Evolutionary conservation across 2,113 vertebrate genomes (phyloP).

Genomic region (Neogale vison): DNA sequence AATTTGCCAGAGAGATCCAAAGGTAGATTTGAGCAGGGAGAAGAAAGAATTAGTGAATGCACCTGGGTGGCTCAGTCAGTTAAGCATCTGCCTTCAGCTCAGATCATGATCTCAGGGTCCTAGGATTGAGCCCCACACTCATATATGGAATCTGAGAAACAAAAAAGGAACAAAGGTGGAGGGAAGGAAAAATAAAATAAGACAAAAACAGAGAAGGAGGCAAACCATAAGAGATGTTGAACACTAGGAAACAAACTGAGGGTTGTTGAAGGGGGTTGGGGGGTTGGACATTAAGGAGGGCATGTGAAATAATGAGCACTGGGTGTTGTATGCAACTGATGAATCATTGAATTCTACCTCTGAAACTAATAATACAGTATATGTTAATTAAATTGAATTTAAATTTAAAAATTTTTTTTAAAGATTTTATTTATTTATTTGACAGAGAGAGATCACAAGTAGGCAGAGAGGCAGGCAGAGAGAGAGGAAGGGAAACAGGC

Average conservation of each 20-base stretch:
- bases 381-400: not conserved
- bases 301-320: not conserved
- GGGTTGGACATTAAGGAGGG: not conserved
- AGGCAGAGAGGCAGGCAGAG: no score
- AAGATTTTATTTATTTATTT: no score
- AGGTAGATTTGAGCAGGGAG: not conserved
- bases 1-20: not conserved
- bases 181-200: not conserved
- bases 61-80: not conserved
- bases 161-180: not conserved
- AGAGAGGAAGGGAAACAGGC: no score
- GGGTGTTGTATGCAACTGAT: not conserved
- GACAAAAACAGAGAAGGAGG: not conserved
- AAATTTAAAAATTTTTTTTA: not conserved
- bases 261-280: not conserved
- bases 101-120: not conserved
- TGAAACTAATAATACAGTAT: not conserved
- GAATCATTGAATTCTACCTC: not conserved
- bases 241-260: not conserved
- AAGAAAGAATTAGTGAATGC: not conserved
- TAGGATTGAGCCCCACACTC: not conserved
- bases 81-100: not conserved
- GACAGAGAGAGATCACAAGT: no score
- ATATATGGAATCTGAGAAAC: not conserved
- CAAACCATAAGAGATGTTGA: not conserved